phyloP scores from a whole-genome alignment of 2,113 vertebrate genomes.

The Zosterops hypoxanthus region DNA sequence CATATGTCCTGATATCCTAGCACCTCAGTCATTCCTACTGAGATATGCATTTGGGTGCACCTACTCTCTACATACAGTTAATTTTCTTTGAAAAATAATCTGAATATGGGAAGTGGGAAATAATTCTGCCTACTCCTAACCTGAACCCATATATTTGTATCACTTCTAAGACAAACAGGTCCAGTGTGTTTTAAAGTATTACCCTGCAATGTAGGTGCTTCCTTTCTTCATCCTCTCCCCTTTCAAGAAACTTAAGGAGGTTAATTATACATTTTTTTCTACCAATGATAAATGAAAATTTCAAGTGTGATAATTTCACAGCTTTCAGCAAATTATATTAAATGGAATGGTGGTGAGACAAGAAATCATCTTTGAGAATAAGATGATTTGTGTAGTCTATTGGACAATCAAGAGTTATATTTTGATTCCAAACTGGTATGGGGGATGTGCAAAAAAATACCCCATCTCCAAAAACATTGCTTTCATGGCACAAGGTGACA shows the following conservation, averaged over 20 bases:
- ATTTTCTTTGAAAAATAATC: neutral
- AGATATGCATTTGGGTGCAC: neutral
- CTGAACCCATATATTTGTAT: neutral
- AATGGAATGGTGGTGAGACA: fast-evolving
- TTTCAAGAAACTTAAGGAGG: neutral
- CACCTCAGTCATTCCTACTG: neutral
- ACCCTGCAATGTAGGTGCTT: neutral
- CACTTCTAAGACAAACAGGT: neutral
- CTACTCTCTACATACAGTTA: neutral
- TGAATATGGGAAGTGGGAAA: neutral
- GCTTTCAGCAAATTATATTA: neutral
- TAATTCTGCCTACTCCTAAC: neutral
- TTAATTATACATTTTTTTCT: neutral
- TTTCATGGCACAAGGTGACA: neutral
- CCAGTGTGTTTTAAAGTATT: neutral
- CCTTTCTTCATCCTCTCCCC: neutral
- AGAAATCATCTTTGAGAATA: neutral
- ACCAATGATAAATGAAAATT: neutral
- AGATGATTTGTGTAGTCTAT: neutral
- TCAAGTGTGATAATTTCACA: neutral
- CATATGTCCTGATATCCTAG: neutral
- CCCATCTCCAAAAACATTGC: neutral
- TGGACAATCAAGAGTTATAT: neutral
- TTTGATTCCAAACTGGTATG: neutral
- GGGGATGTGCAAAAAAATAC: neutral